phyloP scores from a whole-genome alignment of 2,888 invertebrate genomes.

The Lumbricus terrestris region DNA sequence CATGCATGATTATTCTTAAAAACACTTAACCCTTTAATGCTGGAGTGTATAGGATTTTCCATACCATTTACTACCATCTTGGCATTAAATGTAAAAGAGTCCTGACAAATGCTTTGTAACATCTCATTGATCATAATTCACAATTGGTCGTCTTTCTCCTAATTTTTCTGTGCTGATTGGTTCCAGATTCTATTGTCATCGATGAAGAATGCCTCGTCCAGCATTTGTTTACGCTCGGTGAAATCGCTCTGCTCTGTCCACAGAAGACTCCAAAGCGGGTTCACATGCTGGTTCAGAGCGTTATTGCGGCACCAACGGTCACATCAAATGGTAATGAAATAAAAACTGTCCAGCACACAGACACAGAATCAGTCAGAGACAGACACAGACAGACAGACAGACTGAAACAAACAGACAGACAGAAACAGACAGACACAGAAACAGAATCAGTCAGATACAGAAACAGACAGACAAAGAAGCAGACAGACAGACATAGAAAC shows the following conservation, averaged over 20 bases:
- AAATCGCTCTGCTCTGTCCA: conserved; percentile 59
- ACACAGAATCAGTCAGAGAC: too few relatives aligned
- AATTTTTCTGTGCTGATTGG: neutral
- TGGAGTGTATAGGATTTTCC: too few relatives aligned
- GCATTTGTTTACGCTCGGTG: conserved; percentile 60
- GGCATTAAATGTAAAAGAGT: too few relatives aligned
- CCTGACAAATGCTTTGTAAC: neutral
- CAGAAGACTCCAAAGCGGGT: conserved; percentile 55
- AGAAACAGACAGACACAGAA: too few relatives aligned
- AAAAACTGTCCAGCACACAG: neutral
- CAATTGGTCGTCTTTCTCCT: neutral
- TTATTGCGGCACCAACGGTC: conserved; percentile 51
- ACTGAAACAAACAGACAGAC: neutral
- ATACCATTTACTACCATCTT: too few relatives aligned
- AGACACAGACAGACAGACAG: neutral
- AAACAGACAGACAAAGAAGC: neutral
- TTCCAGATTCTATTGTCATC: conserved; percentile 16
- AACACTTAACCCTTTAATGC: too few relatives aligned
- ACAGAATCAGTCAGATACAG: neutral
- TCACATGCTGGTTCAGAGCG: conserved; percentile 58
- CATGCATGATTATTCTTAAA: too few relatives aligned
- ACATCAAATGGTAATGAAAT: conserved; percentile 30
- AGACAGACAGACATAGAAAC: too few relatives aligned
- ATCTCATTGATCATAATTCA: neutral
- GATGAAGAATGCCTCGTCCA: conserved; percentile 55